Evolutionary conservation across 1,140 invertebrate genomes (phyloP).

Genomic region (Tetragonula clypearis): DNA sequence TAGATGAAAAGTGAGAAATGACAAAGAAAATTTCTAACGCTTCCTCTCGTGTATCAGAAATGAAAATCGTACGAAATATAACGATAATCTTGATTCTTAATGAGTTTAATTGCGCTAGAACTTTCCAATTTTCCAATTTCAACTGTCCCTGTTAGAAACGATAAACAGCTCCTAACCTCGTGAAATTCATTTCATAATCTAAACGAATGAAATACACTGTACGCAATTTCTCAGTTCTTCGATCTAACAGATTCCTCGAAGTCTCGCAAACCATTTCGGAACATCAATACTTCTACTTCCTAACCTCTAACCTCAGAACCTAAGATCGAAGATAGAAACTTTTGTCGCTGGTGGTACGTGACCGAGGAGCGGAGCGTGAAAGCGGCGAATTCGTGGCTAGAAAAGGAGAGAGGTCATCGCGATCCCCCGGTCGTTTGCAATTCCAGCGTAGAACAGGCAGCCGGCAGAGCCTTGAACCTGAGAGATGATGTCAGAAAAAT

Average conservation of each 20-base stretch:
- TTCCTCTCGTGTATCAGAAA: too few species aligned
- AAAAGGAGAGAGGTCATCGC: neutral
- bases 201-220: neutral
- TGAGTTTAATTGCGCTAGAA: too few species aligned
- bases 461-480: conserved; percentile 49
- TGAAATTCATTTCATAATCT: too few species aligned
- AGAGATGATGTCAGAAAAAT: conserved; percentile 40
- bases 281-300: neutral
- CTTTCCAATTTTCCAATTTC: too few species aligned
- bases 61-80: too few species aligned
- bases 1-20: too few species aligned
- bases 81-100: too few species aligned
- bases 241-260: too few species aligned
- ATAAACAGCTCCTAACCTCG: neutral
- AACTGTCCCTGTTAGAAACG: too few species aligned
- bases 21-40: too few species aligned
- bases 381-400: neutral
- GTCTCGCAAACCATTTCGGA: neutral
- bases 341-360: neutral
- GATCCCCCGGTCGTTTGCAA: conserved; percentile 31
- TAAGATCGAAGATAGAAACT: neutral
- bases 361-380: neutral
- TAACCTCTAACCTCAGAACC: neutral
- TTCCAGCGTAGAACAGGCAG: conserved; percentile 38
- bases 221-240: neutral